Conservation (phyloP, 2,888 invertebrate species). For the Mycalesis mineus region DNA sequence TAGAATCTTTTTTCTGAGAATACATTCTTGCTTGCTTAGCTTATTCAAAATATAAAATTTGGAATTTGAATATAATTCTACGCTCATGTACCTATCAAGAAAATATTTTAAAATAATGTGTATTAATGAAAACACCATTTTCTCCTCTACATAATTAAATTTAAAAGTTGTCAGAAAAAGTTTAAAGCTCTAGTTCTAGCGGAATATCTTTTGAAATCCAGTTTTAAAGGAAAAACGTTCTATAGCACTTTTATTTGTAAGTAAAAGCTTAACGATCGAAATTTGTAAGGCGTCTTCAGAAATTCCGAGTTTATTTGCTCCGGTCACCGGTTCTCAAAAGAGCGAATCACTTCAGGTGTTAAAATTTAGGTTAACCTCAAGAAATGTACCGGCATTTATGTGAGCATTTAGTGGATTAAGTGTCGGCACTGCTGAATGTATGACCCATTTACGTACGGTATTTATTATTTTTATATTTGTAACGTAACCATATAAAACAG, state of each 20-base stretch:
- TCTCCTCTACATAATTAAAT: neutral
- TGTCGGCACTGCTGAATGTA: neutral
- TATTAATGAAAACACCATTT: neutral
- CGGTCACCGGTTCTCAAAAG: slow-evolving; percentile 18
- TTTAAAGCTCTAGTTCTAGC: slow-evolving; percentile 1
- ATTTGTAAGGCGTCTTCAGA: slow-evolving; percentile 6
- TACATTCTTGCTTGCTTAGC: no score
- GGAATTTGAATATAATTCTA: no score
- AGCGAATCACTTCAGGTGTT: slow-evolving; percentile 11
- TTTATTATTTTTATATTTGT: no score
- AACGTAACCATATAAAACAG: no score
- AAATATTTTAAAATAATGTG: neutral
- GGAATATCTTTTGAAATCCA: neutral
- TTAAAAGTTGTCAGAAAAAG: neutral
- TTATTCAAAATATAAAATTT: no score
- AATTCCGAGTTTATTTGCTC: slow-evolving; percentile 10
- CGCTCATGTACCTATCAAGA: no score
- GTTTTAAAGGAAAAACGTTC: neutral
- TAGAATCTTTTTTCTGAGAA: no score
- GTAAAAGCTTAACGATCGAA: slow-evolving; percentile 8
- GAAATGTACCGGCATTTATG: slow-evolving; percentile 3
- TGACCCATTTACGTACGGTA: slow-evolving; percentile 2
- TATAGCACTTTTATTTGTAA: neutral
- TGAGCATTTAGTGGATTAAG: neutral
- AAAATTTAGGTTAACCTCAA: slow-evolving; percentile 16